These are phyloP conservation scores for Anthrax anthrax DNA, from an alignment of 2,888 invertebrate species.

Conservation along the genomic window DNA sequence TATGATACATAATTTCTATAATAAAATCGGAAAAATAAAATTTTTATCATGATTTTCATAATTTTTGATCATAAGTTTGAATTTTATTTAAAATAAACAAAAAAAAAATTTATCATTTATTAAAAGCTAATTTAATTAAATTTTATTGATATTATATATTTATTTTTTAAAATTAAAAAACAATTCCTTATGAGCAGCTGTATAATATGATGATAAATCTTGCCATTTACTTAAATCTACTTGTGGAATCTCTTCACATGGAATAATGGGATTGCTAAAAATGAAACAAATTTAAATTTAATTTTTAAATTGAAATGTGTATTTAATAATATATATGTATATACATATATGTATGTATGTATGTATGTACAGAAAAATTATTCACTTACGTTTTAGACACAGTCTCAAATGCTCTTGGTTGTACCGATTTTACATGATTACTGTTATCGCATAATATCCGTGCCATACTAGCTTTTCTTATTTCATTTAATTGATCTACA, in stretches of 20 bases:
- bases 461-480: constrained; percentile 63
- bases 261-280: constrained; percentile 45
- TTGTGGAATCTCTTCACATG: constrained; percentile 42
- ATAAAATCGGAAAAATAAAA: too few species aligned
- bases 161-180: constrained; percentile 2
- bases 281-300: constrained; percentile 10
- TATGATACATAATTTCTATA: too few species aligned
- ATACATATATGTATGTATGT: too few species aligned
- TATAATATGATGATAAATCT: constrained; percentile 21
- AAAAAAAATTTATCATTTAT: too few species aligned
- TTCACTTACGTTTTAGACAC: constrained; percentile 42
- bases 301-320: background rate
- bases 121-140: too few species aligned
- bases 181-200: background rate
- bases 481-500: constrained; percentile 55
- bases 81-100: too few species aligned
- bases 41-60: too few species aligned
- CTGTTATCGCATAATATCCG: constrained; percentile 70
- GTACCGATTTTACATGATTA: constrained; percentile 49
- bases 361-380: too few species aligned
- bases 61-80: too few species aligned
- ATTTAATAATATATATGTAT: too few species aligned
- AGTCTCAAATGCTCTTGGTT: constrained; percentile 50
- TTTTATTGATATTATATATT: too few species aligned
- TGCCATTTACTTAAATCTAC: constrained; percentile 50